These are phyloP conservation scores for Pomatorhinus ruficollis DNA, from an alignment of 2,113 vertebrate species.

Conservation along the genomic window DNA sequence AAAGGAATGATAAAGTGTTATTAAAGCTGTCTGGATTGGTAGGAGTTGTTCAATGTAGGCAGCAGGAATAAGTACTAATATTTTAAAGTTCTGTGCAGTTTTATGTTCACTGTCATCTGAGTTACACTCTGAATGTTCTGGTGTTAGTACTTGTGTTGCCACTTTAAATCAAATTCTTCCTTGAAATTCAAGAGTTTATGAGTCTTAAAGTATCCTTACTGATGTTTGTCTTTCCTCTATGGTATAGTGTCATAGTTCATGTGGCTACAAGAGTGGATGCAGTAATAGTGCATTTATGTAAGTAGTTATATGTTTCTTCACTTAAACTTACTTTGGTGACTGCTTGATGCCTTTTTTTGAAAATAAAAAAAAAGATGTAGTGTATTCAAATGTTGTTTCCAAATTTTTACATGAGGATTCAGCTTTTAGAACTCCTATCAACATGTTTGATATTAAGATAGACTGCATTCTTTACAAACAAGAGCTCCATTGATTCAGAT, in stretches of 20 bases:
- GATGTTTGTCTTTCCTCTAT: background rate
- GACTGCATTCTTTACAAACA: background rate
- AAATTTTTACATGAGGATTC: background rate
- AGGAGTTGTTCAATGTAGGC: background rate
- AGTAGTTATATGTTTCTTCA: background rate
- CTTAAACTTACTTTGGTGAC: background rate
- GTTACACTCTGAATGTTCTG: background rate
- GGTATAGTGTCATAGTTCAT: background rate
- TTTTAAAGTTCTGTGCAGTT: background rate
- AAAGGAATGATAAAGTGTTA: background rate
- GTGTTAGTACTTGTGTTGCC: background rate
- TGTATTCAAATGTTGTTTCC: background rate
- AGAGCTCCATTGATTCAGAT: background rate
- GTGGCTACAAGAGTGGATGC: background rate
- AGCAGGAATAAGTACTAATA: background rate
- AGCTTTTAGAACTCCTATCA: background rate
- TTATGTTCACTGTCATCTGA: background rate
- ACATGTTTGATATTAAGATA: background rate
- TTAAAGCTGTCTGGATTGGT: background rate
- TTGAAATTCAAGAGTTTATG: background rate
- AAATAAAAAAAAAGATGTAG: background rate
- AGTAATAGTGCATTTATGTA: background rate
- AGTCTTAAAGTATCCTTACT: background rate
- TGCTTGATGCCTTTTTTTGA: background rate
- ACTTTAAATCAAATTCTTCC: background rate